Conservation (phyloP, 2,113 vertebrate species). For the Tympanuchus pallidicinctus region DNA sequence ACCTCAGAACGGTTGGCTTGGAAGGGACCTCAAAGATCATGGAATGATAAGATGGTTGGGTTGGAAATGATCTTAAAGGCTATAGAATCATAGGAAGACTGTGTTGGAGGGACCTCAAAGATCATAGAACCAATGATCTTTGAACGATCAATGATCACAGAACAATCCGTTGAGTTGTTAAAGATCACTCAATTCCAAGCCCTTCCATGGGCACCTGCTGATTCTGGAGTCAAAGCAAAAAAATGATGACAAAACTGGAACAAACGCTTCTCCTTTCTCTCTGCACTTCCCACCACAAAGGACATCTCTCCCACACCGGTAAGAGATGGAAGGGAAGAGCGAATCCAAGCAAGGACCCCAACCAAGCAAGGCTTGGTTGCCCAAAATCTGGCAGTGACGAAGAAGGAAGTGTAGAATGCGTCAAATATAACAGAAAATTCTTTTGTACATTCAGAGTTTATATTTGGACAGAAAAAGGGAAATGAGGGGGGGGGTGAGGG, state of each 20-base stretch:
- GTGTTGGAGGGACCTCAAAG: too few species aligned
- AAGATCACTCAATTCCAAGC: too few species aligned
- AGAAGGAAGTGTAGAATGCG: background rate
- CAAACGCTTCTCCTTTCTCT: background rate
- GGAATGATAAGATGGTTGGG: too few species aligned
- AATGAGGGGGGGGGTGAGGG: background rate
- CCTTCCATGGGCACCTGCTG: too few species aligned
- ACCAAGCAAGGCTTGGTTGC: too few species aligned
- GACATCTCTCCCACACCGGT: accelerated
- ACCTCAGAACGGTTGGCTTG: too few species aligned
- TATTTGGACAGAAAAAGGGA: background rate
- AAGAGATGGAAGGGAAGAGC: background rate
- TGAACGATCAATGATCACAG: too few species aligned
- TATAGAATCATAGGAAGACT: too few species aligned
- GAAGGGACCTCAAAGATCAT: too few species aligned
- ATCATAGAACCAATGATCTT: too few species aligned
- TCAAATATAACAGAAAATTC: background rate
- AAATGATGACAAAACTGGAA: background rate
- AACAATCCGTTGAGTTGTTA: too few species aligned
- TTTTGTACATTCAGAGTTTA: conserved; percentile 38
- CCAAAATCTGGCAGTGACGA: accelerated
- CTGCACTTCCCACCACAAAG: accelerated
- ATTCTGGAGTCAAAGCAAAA: background rate
- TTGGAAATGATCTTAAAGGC: too few species aligned
- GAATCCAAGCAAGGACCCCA: background rate